phyloP scores from a whole-genome alignment of 1,140 invertebrate species.

The Eumaeus atala region DNA sequence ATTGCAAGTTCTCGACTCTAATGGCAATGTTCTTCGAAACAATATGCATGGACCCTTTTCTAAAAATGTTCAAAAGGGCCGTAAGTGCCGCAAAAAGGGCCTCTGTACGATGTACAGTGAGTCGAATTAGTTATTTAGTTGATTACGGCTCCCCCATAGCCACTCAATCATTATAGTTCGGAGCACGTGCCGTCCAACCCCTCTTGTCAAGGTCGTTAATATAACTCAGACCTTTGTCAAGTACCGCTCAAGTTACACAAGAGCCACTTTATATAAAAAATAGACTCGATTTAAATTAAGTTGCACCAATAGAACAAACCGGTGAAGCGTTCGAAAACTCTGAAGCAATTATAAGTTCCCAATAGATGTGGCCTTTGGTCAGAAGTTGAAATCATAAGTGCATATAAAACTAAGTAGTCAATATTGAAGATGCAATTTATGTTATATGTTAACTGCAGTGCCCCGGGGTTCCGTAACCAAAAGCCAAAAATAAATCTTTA shows the following conservation, averaged over 20 bases:
- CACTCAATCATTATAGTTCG: slow-evolving; percentile 66
- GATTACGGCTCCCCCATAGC: slow-evolving; percentile 62
- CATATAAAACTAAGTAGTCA: slow-evolving; percentile 2
- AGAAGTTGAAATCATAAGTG: background rate
- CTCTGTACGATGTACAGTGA: slow-evolving; percentile 52
- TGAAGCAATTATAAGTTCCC: slow-evolving; percentile 4
- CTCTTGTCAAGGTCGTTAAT: slow-evolving; percentile 62
- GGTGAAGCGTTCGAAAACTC: background rate
- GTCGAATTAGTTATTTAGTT: slow-evolving; percentile 72
- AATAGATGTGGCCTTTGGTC: background rate
- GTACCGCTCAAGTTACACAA: background rate
- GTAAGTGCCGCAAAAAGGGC: slow-evolving; percentile 56
- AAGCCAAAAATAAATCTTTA: no score
- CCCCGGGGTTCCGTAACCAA: no score
- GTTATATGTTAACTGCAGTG: no score
- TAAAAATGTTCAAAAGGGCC: slow-evolving; percentile 28
- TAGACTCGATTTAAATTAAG: slow-evolving; percentile 1
- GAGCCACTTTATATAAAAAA: background rate
- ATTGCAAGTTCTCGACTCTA: background rate
- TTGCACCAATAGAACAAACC: background rate
- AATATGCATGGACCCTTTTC: slow-evolving; percentile 4
- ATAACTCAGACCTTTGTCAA: slow-evolving; percentile 24
- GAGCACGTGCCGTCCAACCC: slow-evolving; percentile 60
- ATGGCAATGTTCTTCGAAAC: slow-evolving; percentile 1
- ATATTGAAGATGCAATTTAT: background rate